Conservation (phyloP, 1,140 invertebrate genomes). For the Stratiolaelaps scimitus region DNA sequence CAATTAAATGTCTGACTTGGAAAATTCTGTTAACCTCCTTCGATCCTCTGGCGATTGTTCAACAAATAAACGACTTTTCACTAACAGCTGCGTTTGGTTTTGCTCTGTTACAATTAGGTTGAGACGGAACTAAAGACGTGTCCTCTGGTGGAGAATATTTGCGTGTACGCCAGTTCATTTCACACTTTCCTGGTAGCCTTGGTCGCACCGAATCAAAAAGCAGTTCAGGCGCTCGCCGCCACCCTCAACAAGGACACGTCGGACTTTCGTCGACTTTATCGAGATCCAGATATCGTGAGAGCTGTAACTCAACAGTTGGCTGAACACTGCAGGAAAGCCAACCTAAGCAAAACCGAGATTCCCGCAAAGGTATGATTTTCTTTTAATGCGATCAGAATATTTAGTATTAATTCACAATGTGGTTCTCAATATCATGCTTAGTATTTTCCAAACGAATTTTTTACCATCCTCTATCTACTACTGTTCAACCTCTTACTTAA, state of each 20-base stretch:
- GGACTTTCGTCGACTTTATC: constrained; percentile 60
- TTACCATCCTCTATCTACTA: too few relatives aligned
- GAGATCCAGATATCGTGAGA: constrained; percentile 57
- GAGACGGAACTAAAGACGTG: constrained; percentile 33
- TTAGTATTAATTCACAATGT: too few relatives aligned
- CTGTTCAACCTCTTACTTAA: too few relatives aligned
- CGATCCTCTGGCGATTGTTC: too few relatives aligned
- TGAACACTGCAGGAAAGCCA: constrained; percentile 68
- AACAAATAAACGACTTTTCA: too few relatives aligned
- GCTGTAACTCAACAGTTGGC: constrained; percentile 62
- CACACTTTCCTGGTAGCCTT: constrained; percentile 74
- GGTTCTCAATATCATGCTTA: too few relatives aligned
- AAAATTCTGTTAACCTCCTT: too few relatives aligned
- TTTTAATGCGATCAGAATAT: too few relatives aligned
- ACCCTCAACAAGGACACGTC: constrained; percentile 50
- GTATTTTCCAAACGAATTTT: too few relatives aligned
- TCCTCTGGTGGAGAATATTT: constrained; percentile 33
- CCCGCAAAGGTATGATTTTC: constrained; percentile 42
- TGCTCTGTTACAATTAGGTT: constrained; percentile 17
- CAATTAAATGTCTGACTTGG: too few relatives aligned
- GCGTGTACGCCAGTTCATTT: constrained; percentile 36
- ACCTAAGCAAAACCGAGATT: constrained; percentile 42
- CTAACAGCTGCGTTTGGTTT: background rate
- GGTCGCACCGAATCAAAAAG: constrained; percentile 64
- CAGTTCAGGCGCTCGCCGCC: constrained; percentile 53